These are phyloP conservation scores for Trachythela sp. DNA, from an alignment of 64 coral and sea anemone genomes.

Conservation along the genomic window DNA sequence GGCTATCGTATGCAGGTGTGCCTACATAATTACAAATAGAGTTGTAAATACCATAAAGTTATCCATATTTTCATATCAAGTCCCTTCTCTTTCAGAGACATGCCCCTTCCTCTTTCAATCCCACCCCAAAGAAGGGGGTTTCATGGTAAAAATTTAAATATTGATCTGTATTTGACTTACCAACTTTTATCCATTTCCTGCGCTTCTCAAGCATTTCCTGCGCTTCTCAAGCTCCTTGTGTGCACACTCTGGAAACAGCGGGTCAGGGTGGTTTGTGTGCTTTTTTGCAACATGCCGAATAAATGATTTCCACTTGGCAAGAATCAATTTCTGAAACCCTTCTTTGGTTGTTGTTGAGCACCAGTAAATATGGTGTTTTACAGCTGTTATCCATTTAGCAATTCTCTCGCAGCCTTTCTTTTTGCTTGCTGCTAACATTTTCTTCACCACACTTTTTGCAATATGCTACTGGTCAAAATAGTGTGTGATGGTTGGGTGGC, in stretches of 20 bases:
- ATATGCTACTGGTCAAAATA: slow-evolving; percentile 10
- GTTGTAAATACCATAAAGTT: too few species aligned
- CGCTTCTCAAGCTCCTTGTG: not conserved
- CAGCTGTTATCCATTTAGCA: not conserved
- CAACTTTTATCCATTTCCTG: not conserved
- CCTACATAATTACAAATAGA: not conserved
- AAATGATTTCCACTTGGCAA: slow-evolving; percentile 18
- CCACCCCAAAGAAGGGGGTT: too few species aligned
- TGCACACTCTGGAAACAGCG: not conserved
- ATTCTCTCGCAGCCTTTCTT: not conserved
- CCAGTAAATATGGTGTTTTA: not conserved
- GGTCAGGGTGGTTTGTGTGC: not conserved
- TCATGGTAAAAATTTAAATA: too few species aligned
- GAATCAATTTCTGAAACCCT: not conserved
- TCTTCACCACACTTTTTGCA: not conserved
- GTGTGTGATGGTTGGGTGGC: not conserved
- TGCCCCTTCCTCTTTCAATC: too few species aligned
- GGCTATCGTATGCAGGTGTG: not conserved
- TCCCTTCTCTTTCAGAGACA: too few species aligned
- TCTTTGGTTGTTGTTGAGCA: not conserved
- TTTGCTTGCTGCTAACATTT: not conserved
- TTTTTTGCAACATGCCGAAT: not conserved
- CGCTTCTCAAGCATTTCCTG: too few species aligned
- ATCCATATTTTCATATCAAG: too few species aligned
- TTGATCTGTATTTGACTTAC: not conserved